A percentile compares a stretch with the other conserved stretches of the same genome.
These are phyloP conservation scores for Laticauda laticaudata DNA, from an alignment of 2,113 vertebrate species.

Conservation along the genomic window DNA sequence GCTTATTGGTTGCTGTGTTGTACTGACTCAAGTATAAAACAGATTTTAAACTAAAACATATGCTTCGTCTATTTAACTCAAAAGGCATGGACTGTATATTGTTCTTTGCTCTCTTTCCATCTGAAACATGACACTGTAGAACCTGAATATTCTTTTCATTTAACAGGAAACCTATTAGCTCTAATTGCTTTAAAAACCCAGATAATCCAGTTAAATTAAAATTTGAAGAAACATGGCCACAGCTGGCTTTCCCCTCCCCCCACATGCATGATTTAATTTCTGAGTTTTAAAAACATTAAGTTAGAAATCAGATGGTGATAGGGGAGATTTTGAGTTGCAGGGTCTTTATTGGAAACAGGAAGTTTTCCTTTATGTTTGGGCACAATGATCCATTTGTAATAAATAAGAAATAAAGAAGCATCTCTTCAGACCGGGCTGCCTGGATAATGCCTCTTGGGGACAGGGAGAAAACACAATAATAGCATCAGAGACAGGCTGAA, in stretches of 20 bases:
- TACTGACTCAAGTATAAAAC: not conserved
- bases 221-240: not conserved
- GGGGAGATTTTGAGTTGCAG: conserved; percentile 37
- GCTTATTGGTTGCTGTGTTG: not conserved
- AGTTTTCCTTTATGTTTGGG: conserved; percentile 50
- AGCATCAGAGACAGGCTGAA: conserved; percentile 15
- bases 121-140: not conserved
- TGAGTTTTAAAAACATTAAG: conserved; percentile 3
- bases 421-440: conserved; percentile 46
- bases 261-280: not conserved
- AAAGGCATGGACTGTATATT: not conserved
- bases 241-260: not conserved
- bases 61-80: not conserved
- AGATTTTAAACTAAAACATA: not conserved
- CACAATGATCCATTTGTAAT: conserved; percentile 58
- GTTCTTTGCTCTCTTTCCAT: not conserved
- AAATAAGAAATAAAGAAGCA: conserved; percentile 44
- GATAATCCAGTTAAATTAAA: fast-evolving
- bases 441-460: conserved; percentile 56
- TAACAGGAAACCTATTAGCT: conserved; percentile 8
- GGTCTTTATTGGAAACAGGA: conserved; percentile 36
- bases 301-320: not conserved
- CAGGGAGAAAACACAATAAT: conserved; percentile 34
- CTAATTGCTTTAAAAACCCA: conserved; percentile 1
- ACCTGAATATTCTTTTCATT: not conserved